Conservation (phyloP, 2,888 invertebrate genomes). For the Lordiphosa fenestrarum region DNA sequence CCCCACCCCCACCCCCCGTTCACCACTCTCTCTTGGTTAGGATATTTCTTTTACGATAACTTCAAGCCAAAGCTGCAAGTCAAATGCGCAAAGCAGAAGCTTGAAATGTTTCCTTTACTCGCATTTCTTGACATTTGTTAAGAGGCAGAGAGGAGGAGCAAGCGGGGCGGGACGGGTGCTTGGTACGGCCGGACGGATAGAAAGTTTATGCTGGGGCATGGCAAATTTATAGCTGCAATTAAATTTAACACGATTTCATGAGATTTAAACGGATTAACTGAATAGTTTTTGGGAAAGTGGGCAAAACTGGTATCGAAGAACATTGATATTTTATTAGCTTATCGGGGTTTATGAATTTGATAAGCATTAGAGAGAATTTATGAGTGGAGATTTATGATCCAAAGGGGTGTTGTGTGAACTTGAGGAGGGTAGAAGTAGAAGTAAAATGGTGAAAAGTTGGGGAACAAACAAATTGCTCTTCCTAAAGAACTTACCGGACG, state of each 20-base stretch:
- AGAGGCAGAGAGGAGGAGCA: too few species aligned
- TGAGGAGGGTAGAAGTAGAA: neutral
- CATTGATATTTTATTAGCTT: constrained; percentile 73
- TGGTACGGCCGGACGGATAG: constrained; percentile 39
- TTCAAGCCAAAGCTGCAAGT: constrained; percentile 59
- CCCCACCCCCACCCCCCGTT: neutral
- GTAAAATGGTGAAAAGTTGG: neutral
- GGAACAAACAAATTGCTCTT: too few species aligned
- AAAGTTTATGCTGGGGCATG: constrained; percentile 61
- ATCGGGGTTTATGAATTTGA: constrained; percentile 47
- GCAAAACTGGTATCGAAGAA: constrained; percentile 21
- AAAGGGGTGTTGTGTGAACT: neutral
- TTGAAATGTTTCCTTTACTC: constrained; percentile 54
- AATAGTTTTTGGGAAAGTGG: constrained; percentile 48
- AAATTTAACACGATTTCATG: constrained; percentile 70
- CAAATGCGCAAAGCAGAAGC: constrained; percentile 55
- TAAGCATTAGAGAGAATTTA: constrained; percentile 20
- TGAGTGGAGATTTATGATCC: constrained; percentile 13
- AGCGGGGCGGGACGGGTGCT: neutral
- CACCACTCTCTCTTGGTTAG: constrained; percentile 3
- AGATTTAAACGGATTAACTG: constrained; percentile 70
- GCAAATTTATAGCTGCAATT: constrained; percentile 71
- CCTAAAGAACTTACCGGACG: too few species aligned
- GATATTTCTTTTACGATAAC: constrained; percentile 52
- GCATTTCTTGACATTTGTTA: constrained; percentile 46